These are phyloP conservation scores for Leptinotarsa tumamoca DNA, from an alignment of 2,888 invertebrate species.

Conservation along the genomic window DNA sequence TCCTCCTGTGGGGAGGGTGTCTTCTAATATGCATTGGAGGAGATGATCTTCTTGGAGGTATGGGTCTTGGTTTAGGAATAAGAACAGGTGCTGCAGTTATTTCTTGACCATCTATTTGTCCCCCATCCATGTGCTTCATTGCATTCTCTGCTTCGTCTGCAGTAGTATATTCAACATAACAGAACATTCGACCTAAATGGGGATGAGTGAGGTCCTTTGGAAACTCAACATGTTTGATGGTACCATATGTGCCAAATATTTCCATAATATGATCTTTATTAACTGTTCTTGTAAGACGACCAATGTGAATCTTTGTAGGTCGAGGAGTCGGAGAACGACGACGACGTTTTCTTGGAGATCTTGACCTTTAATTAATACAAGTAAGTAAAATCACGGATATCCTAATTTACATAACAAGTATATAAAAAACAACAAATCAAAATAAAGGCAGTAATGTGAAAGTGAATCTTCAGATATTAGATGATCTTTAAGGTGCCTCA, in stretches of 20 bases:
- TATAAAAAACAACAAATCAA: not conserved
- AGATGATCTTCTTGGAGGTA: conserved; percentile 70
- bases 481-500: too few relatives aligned
- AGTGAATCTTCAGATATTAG: too few relatives aligned
- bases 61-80: conserved; percentile 76
- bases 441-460: too few relatives aligned
- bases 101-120: conserved; percentile 96
- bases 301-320: conserved; percentile 94
- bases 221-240: conserved; percentile 89
- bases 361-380: conserved; percentile 62
- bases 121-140: conserved; percentile 99
- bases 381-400: not conserved
- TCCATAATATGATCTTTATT: conserved; percentile 90
- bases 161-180: conserved; percentile 94
- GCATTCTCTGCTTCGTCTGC: conserved; percentile 98
- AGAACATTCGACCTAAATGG: conserved; percentile 90
- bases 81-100: conserved; percentile 95
- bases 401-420: not conserved
- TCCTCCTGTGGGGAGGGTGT: conserved; percentile 70
- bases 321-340: conserved; percentile 91
- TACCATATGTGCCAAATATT: conserved; percentile 91
- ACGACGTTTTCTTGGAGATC: conserved; percentile 76
- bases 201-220: conserved; percentile 90
- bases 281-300: conserved; percentile 91
- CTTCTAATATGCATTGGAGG: conserved; percentile 71